Percentiles rank a stretch among this genome's conserved stretches.
phyloP scores from a whole-genome alignment of 2,888 invertebrate genomes.

The Drosophila multiciliata region DNA sequence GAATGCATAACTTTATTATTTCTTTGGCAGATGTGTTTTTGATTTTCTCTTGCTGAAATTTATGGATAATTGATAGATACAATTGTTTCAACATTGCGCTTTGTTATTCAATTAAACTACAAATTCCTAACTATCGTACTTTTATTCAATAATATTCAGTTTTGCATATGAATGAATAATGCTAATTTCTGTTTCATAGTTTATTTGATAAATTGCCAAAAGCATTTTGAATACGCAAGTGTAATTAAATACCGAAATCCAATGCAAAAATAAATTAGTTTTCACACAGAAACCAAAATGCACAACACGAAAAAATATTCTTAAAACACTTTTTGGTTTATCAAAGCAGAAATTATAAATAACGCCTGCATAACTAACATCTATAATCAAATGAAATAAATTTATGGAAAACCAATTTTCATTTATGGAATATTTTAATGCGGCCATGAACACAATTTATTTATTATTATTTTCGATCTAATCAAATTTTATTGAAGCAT shows the following conservation, averaged over 20 bases:
- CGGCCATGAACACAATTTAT: background rate
- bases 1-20: conserved; percentile 62
- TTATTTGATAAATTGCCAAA: conserved; percentile 52
- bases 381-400: background rate
- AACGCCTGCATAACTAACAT: background rate
- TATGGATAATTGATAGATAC: conserved; percentile 49
- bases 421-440: background rate
- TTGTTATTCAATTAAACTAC: conserved; percentile 65
- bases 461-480: background rate
- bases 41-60: conserved; percentile 20
- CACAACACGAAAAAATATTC: background rate
- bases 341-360: background rate
- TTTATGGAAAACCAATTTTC: background rate
- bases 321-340: background rate
- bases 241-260: conserved; percentile 46
- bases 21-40: conserved; percentile 35
- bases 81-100: conserved; percentile 51
- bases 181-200: conserved; percentile 18
- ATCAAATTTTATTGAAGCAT: conserved; percentile 6
- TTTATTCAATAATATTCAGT: conserved; percentile 31
- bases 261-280: conserved; percentile 48
- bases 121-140: conserved; percentile 19
- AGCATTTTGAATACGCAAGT: conserved; percentile 34
- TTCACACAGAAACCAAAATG: conserved; percentile 17
- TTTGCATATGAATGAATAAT: conserved; percentile 18